Evolutionary conservation across 2,113 vertebrate species (phyloP), one percentile per base, ranked within the genome.

Genomic region (Vicugna pacos): DNA sequence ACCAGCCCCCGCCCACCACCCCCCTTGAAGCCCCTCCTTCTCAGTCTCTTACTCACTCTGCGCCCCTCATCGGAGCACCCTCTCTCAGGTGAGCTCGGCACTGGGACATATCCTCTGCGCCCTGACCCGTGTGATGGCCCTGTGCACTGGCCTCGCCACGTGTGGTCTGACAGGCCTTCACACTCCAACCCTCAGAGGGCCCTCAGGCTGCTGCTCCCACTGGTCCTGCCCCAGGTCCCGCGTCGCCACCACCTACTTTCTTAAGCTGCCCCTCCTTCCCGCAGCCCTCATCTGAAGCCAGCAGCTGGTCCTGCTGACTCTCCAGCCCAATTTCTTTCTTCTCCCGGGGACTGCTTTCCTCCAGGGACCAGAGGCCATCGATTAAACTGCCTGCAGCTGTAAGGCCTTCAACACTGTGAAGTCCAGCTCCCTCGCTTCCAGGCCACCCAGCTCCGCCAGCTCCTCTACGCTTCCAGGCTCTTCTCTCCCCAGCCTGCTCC

Each of bases 141-240:
- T 1, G 1, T 26, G 22, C 46, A 15, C 62, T 20, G 2, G 42
- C 60, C 60, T 65, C 3, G 1, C 32, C 60, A n/a, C 3, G 28
- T 60, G 42, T 9, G 1, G 19, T n/a, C 46, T 67, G 46, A 67
- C 5, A 8, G 30, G 62, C 62, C 46, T 30, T 26, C 64, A 69
- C 14, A 19, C 46, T 17, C 46, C 64, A 85, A 30, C 62, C n/a
- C 32, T 30, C 46, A 50, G 4, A 16, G 28, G 20, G 30, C 22
- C 42, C 81, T n/a, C 46, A 1, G 82, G 46, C 12, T 2, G 2
- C 42, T 84, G 19, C 42, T 28, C 1, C 0, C 0, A 5, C 32
- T 16, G 30, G 32, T 26, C 46, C 82, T 24, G 15, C 48, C 83
- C n/a, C 48, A 54, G 15, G 46, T 1, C 83, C 9, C 32, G 54